phyloP scores from a whole-genome alignment of 2,888 invertebrate genomes.

The Chirona hameri region DNA sequence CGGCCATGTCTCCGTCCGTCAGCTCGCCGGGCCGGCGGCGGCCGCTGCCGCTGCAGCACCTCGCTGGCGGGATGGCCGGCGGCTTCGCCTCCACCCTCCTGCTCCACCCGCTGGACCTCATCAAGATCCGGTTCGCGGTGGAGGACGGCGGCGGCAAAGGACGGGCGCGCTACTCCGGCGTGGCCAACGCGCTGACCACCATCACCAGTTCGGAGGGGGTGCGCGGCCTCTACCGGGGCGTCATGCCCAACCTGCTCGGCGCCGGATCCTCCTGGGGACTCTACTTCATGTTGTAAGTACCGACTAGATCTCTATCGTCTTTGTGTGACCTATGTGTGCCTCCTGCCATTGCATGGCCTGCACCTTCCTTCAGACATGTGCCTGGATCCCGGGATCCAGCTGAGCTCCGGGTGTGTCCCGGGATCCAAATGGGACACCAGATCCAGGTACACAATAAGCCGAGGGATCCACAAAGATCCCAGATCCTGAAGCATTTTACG shows the following conservation, averaged over 20 bases:
- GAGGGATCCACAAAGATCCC: too few species aligned
- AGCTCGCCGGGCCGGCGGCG: conserved; percentile 40
- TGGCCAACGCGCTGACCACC: conserved; percentile 72
- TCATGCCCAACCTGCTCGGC: conserved; percentile 94
- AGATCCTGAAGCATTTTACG: too few species aligned
- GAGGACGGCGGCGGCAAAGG: conserved; percentile 52
- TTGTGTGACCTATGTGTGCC: too few species aligned
- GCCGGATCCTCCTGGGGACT: conserved; percentile 97
- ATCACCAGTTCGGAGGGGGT: conserved; percentile 85
- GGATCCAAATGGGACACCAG: too few species aligned
- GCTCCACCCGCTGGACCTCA: conserved; percentile 92
- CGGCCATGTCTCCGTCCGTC: conserved; percentile 73
- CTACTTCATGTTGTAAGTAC: conserved; percentile 93
- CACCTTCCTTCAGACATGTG: too few species aligned
- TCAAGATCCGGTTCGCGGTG: conserved; percentile 97
- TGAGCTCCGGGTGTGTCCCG: too few species aligned
- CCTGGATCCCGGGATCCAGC: too few species aligned
- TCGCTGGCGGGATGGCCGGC: conserved; percentile 93
- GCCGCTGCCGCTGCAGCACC: conserved; percentile 58
- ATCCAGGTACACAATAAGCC: too few species aligned
- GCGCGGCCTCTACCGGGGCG: conserved; percentile 88
- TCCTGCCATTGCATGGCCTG: too few species aligned
- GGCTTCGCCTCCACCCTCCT: conserved; percentile 92
- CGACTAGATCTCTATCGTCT: too few species aligned
- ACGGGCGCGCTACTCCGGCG: conserved; percentile 76